Evolutionary conservation across 2,888 invertebrate genomes (phyloP), one percentile per base, ranked within the genome.

Genomic region (Noctua janthina): DNA sequence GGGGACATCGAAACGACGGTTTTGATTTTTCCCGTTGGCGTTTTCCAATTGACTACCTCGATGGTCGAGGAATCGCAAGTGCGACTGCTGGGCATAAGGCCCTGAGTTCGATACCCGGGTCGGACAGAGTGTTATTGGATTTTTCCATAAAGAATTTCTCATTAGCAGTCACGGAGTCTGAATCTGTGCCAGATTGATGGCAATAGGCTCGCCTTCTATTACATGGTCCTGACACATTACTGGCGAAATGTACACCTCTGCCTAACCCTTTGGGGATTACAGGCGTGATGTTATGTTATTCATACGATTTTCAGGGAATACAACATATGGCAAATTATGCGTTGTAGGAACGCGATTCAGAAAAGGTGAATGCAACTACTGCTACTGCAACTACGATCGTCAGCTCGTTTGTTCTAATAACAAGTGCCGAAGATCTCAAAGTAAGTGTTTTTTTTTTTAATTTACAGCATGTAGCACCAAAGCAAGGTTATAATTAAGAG

Each of bases 341-440:
- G 8, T 35, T 10, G 15, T 62, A 59, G 81, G 81, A 51, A 1
- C 23, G 35, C 67, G 67, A 62, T 71, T 51, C n/a, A 71, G 83
- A 68, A 35, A 54, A 29, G 81, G 46, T 39, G 51, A 46, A 46
- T 82, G 81, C 43, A 82, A 82, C 49, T 82, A 82, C 46, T 82
- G 81, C 59, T 76, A 83, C 56, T 82, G 81, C 15, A 35, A 82
- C 29, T 46, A 35, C 17, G 15, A 82, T 1, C 43, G 7, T 0
- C 6, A 29, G 1, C 23, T 76, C 1, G 15, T 82, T 0, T 82
- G 81, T 66, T 76, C 81, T 35, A 29, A 17, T 0, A 76, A 78
- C 49, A 0, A 17, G 2, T 76, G 76, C 15, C 29, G 49, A 49
- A 76, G 39, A 76, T 49, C 5, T 29, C 11, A 0, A 1, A 2